A percentile compares a stretch with the other conserved stretches of the same genome.
phyloP scores from a whole-genome alignment of 2,113 vertebrate genomes.

The Ceyx melanurus region DNA sequence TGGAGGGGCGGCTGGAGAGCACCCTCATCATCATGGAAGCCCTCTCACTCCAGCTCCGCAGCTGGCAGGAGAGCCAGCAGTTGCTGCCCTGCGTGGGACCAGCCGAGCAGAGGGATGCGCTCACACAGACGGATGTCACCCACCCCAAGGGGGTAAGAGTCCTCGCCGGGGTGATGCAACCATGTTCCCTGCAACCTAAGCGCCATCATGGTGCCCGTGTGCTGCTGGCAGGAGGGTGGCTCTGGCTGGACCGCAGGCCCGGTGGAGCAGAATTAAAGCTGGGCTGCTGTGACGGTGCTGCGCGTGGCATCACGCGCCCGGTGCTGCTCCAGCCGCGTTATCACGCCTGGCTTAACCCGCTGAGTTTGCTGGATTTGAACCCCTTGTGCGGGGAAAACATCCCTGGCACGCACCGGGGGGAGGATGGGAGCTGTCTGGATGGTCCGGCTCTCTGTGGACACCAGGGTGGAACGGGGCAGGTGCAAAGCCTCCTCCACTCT shows the following conservation, averaged over 20 bases:
- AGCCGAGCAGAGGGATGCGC: slow-evolving; percentile 73
- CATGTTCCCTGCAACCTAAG: rapidly evolving
- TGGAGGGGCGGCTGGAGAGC: slow-evolving; percentile 85
- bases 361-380: neutral
- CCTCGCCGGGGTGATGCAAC: rapidly evolving
- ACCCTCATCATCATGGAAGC: slow-evolving; percentile 87
- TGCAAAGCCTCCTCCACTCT: rapidly evolving
- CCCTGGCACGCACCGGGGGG: rapidly evolving
- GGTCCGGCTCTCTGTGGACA: neutral
- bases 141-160: slow-evolving; percentile 77
- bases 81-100: slow-evolving; percentile 22
- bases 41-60: slow-evolving; percentile 82
- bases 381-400: neutral
- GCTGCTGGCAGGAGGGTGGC: rapidly evolving
- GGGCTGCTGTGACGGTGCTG: neutral
- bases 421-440: neutral
- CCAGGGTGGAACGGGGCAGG: rapidly evolving
- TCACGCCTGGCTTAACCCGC: neutral
- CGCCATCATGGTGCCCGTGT: rapidly evolving
- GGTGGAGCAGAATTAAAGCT: neutral
- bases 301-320: neutral
- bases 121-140: slow-evolving; percentile 83
- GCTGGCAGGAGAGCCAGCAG: slow-evolving; percentile 58
- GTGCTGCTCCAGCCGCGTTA: neutral
- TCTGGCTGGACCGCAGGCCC: rapidly evolving